Evolutionary conservation across 2,888 invertebrate species (phyloP).

Genomic region (Melanotus villosus): DNA sequence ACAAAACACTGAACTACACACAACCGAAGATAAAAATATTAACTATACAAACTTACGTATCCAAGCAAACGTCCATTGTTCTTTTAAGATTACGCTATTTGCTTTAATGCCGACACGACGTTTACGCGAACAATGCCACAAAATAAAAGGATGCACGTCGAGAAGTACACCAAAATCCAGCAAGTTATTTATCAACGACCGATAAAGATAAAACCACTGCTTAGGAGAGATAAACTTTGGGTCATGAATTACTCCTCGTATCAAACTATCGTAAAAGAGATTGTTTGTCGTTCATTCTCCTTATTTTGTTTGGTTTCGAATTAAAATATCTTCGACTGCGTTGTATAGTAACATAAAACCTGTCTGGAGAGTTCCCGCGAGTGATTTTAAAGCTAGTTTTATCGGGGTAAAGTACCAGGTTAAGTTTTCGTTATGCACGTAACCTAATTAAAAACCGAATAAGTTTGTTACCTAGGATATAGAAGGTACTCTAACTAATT

Average conservation of each 20-base stretch:
- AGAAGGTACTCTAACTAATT: no score
- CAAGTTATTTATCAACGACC: neutral
- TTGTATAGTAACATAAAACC: neutral
- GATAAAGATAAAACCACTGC: conserved; percentile 11
- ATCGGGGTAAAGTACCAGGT: neutral
- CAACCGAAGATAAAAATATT: neutral
- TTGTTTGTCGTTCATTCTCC: conserved; percentile 6
- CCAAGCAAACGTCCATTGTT: conserved; percentile 13
- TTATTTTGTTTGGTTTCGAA: neutral
- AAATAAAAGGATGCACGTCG: neutral
- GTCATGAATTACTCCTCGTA: neutral
- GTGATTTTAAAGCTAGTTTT: neutral
- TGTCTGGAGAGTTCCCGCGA: neutral
- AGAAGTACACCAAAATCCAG: neutral
- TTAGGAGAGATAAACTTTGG: neutral
- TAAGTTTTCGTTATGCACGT: no score
- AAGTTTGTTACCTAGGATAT: no score
- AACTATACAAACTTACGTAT: conserved; percentile 9
- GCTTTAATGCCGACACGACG: neutral
- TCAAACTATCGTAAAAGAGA: neutral
- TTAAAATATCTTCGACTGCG: neutral
- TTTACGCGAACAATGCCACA: neutral
- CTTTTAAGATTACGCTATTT: conserved; percentile 4
- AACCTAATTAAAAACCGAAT: no score
- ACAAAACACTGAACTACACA: neutral